Conservation (phyloP, 2,113 vertebrate genomes). For the Cheirogaleus medius region DNA sequence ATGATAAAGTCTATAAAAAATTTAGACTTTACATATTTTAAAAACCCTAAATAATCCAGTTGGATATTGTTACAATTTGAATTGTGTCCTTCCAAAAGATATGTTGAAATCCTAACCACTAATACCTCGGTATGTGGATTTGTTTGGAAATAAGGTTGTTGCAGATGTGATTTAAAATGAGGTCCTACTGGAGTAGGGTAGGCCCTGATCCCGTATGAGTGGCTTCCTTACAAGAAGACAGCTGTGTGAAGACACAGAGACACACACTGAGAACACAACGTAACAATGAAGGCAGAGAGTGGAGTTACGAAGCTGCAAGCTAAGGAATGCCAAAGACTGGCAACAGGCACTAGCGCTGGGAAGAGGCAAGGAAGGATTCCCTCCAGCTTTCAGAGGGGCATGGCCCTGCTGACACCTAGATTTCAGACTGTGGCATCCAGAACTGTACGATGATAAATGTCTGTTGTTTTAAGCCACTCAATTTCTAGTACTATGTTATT, state of each 20-base stretch:
- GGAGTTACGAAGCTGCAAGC: background rate
- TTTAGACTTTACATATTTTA: background rate
- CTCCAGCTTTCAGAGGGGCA: background rate
- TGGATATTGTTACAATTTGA: background rate
- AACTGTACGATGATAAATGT: background rate
- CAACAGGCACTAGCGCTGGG: background rate
- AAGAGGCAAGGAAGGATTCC: background rate
- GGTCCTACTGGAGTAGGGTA: background rate
- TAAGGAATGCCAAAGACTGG: background rate
- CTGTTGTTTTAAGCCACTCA: background rate
- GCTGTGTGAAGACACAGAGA: background rate
- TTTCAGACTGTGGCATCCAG: background rate
- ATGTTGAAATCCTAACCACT: background rate
- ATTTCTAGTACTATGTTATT: background rate
- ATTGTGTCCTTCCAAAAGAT: background rate
- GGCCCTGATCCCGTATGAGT: background rate
- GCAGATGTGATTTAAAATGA: background rate
- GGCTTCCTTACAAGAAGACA: background rate
- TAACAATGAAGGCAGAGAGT: background rate
- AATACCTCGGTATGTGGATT: background rate
- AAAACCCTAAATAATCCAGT: slow-evolving; percentile 16
- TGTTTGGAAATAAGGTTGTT: background rate
- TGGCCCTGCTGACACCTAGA: background rate
- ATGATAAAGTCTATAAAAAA: background rate
- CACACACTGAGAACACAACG: background rate